Evolutionary conservation across 1,140 invertebrate species (phyloP).

Genomic region (Zaprionus taronus): DNA sequence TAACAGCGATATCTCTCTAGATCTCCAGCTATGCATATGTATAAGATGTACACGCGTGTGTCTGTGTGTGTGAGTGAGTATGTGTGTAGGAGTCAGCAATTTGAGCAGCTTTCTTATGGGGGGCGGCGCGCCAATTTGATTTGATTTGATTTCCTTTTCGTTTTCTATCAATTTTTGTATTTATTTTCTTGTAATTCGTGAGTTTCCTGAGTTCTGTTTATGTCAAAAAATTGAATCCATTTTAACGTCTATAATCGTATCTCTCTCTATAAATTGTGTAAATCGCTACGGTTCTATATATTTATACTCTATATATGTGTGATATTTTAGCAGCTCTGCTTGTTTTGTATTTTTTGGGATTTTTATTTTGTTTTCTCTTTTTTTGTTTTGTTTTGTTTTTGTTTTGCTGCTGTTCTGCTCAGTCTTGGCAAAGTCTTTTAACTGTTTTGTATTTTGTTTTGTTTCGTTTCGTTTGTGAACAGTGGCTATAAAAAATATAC

Average conservation of each 20-base stretch:
- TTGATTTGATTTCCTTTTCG: conserved; percentile 23
- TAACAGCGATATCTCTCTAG: conserved; percentile 21
- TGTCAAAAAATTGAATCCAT: conserved; percentile 45
- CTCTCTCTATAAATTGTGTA: conserved; percentile 22
- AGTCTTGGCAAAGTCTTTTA: conserved; percentile 79
- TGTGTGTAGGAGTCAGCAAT: conserved; percentile 13
- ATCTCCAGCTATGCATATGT: conserved; percentile 19
- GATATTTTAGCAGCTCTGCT: conserved; percentile 43
- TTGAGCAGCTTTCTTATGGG: conserved; percentile 28
- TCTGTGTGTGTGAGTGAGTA: conserved; percentile 16
- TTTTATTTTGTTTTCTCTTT: conserved; percentile 14
- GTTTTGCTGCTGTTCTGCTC: conserved; percentile 61
- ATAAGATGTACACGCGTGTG: conserved; percentile 17
- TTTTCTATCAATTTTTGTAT: conserved; percentile 31
- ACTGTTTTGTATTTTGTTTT: conserved; percentile 57
- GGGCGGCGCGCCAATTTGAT: conserved; percentile 55
- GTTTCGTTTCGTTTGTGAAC: conserved; percentile 53
- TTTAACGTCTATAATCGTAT: conserved; percentile 39
- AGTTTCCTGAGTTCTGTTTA: conserved; percentile 70
- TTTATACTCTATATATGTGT: conserved; percentile 27
- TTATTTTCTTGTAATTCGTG: conserved; percentile 55
- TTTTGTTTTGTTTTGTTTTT: conserved; percentile 14
- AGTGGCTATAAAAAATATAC: conserved; percentile 75
- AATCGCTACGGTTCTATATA: conserved; percentile 25
- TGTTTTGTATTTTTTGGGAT: conserved; percentile 30